Evolutionary conservation across 2,113 vertebrate species (phyloP).

Genomic region (Gymnorhina tibicen): DNA sequence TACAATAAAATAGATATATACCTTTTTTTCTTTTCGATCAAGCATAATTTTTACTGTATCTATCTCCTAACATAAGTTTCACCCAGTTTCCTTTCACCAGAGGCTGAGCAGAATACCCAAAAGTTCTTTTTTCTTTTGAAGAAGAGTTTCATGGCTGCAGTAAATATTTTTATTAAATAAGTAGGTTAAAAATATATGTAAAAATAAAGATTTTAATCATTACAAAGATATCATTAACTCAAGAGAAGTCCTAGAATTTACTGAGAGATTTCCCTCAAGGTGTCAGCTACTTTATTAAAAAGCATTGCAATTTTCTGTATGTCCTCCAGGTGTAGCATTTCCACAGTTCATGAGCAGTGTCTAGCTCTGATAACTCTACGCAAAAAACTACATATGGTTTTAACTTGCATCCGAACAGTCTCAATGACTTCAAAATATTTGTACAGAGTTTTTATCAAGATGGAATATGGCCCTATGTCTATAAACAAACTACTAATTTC

Average conservation of each 20-base stretch:
- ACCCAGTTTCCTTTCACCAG: neutral
- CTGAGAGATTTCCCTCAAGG: neutral
- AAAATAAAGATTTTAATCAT: neutral
- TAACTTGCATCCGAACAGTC: neutral
- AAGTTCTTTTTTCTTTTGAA: neutral
- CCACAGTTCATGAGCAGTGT: neutral
- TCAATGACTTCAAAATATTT: neutral
- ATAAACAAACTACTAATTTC: neutral
- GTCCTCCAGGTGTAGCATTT: slow-evolving; percentile 34
- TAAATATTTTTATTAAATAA: neutral
- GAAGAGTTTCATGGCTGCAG: neutral
- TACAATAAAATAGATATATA: neutral
- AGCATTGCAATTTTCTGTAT: neutral
- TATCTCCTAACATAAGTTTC: neutral
- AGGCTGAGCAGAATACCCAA: neutral
- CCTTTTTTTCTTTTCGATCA: neutral
- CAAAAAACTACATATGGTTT: neutral
- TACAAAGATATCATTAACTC: neutral
- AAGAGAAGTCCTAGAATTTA: neutral
- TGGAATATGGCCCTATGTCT: neutral
- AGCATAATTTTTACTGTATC: neutral
- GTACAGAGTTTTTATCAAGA: neutral
- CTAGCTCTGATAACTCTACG: neutral
- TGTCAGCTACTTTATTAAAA: neutral
- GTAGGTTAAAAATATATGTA: neutral